A percentile compares a stretch with the other conserved stretches of the same genome.
phyloP scores from a whole-genome alignment of 1,140 invertebrate genomes.

The Conus betulinus region DNA sequence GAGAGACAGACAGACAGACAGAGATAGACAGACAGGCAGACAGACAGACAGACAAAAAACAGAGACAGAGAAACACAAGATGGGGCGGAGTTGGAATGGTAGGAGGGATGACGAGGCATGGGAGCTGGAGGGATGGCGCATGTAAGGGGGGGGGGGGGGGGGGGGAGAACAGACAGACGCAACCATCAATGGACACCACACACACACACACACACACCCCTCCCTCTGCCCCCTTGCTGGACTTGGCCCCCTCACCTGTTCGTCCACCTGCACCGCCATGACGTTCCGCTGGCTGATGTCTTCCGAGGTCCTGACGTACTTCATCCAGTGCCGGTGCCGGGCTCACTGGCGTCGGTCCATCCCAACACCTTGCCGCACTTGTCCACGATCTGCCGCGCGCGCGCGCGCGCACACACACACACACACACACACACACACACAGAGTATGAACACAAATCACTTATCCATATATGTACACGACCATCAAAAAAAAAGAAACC shows the following conservation, averaged over 20 bases:
- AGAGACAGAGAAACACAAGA: neutral
- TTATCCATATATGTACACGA: neutral
- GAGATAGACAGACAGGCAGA: neutral
- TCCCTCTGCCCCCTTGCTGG: neutral
- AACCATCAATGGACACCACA: neutral
- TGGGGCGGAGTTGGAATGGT: neutral
- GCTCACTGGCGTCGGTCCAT: slow-evolving; percentile 87
- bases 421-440: neutral
- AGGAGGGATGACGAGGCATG: too few species aligned
- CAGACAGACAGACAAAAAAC: neutral
- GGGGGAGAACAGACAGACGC: neutral
- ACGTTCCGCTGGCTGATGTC: slow-evolving; percentile 72
- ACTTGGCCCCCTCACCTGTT: slow-evolving; percentile 48
- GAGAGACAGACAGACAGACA: neutral
- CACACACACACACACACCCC: neutral
- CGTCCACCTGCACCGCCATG: slow-evolving; percentile 82
- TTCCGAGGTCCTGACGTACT: slow-evolving; percentile 82
- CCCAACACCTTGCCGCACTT: slow-evolving; percentile 83
- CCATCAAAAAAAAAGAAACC: neutral
- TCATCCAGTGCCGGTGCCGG: slow-evolving; percentile 85
- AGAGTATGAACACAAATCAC: neutral
- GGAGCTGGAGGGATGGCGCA: neutral
- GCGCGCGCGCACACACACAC: slow-evolving; percentile 14
- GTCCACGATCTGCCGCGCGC: slow-evolving; percentile 81
- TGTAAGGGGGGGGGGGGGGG: too few species aligned